Evolutionary conservation across 2,888 invertebrate genomes (phyloP).

Genomic region (Teinopalpus imperialis): DNA sequence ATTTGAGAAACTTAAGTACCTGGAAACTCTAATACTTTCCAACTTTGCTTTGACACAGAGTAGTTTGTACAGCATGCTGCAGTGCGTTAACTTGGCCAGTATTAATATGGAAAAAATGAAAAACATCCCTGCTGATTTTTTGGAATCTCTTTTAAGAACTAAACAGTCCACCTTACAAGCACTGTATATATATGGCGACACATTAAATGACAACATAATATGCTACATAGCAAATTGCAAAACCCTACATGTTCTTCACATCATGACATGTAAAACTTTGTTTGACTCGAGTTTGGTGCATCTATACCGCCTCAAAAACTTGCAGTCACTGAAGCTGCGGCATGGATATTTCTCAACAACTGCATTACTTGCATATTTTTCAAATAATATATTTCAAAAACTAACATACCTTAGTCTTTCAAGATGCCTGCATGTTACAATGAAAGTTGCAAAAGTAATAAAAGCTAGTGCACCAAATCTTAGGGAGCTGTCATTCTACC

Average conservation of each 20-base stretch:
- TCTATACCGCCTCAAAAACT: conserved; percentile 66
- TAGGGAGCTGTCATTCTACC: conserved; percentile 73
- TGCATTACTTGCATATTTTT: conserved; percentile 73
- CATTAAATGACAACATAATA: conserved; percentile 75
- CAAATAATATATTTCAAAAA: conserved; percentile 71
- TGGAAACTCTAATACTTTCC: conserved; percentile 71
- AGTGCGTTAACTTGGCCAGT: conserved; percentile 70
- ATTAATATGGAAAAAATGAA: conserved; percentile 81
- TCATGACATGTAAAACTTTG: conserved; percentile 77
- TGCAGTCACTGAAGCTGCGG: conserved; percentile 72
- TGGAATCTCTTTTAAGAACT: conserved; percentile 67
- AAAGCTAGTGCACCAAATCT: conserved; percentile 75
- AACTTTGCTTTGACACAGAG: conserved; percentile 75
- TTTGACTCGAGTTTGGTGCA: conserved; percentile 77
- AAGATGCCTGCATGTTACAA: conserved; percentile 72
- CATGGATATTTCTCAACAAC: conserved; percentile 78
- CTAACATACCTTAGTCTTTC: conserved; percentile 74
- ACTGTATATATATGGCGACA: conserved; percentile 75
- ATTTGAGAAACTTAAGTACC: conserved; percentile 68
- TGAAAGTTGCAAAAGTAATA: conserved; percentile 73
- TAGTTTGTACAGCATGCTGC: conserved; percentile 74
- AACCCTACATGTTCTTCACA: conserved; percentile 66
- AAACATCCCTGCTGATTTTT: conserved; percentile 74
- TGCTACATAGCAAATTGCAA: conserved; percentile 69
- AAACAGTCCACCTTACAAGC: conserved; percentile 68